phyloP scores from a whole-genome alignment of 92 coral and sea anemone species.

The Epizoanthus scotinus region DNA sequence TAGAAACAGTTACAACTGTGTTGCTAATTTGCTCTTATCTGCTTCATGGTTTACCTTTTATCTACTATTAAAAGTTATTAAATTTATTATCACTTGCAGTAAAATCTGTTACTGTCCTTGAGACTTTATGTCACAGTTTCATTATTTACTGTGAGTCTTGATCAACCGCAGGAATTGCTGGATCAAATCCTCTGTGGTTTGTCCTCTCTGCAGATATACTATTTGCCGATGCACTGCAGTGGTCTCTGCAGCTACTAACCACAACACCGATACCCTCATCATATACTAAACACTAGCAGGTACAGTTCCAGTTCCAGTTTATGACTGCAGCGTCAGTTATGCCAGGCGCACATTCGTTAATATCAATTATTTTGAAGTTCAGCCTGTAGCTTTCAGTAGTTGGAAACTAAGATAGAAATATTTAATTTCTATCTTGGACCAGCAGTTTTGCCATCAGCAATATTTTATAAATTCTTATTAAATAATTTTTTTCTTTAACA shows the following conservation, averaged over 20 bases:
- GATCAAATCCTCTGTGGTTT: too few species aligned
- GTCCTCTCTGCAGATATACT: background rate
- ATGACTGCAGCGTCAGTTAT: too few species aligned
- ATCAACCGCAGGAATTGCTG: background rate
- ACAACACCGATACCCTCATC: background rate
- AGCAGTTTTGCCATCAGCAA: background rate
- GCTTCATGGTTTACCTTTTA: too few species aligned
- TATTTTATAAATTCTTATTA: background rate
- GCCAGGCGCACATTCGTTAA: too few species aligned
- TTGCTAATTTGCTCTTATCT: conserved; percentile 14
- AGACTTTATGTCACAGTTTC: background rate
- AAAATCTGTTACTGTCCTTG: background rate
- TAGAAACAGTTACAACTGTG: conserved; percentile 28
- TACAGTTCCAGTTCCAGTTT: too few species aligned
- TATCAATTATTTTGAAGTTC: background rate
- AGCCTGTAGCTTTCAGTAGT: background rate
- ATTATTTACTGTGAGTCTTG: background rate
- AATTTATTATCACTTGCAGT: conserved; percentile 8
- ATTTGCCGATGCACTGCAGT: background rate
- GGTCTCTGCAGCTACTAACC: background rate
- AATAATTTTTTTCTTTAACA: background rate
- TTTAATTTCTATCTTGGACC: background rate
- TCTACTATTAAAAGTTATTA: too few species aligned
- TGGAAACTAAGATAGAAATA: background rate
- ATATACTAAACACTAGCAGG: background rate